Conservation (phyloP, 1,140 invertebrate species). For the Nixonia krombeini region DNA sequence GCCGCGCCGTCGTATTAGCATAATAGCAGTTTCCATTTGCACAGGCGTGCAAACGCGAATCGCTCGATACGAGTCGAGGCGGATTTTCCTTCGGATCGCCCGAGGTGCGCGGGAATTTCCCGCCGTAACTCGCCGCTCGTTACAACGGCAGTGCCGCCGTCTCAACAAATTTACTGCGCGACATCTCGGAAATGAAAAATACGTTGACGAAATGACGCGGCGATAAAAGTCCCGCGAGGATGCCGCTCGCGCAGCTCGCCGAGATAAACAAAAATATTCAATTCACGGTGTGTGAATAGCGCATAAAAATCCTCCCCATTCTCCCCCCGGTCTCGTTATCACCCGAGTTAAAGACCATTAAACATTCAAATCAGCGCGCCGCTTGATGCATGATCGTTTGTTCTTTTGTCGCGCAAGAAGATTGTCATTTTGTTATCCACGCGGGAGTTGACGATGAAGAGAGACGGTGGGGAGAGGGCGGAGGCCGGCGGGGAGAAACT, state of each 20-base stretch:
- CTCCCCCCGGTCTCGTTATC: constrained; percentile 4
- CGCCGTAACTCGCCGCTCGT: too few species aligned
- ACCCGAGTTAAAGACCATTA: constrained; percentile 17
- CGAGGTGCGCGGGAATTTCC: not conserved
- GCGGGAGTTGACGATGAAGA: not conserved
- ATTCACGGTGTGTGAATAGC: not conserved
- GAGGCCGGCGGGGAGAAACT: not conserved
- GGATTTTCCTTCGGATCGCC: not conserved
- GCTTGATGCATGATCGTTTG: constrained; percentile 24
- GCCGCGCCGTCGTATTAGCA: constrained; percentile 1
- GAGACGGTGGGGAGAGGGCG: not conserved
- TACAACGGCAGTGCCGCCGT: too few species aligned
- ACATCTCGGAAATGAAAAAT: too few species aligned
- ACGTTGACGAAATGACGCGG: too few species aligned
- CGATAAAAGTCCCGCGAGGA: too few species aligned
- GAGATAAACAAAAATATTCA: not conserved
- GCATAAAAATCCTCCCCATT: not conserved
- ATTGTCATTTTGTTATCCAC: constrained; percentile 35
- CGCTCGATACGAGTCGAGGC: not conserved
- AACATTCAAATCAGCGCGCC: constrained; percentile 21
- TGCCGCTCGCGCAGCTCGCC: too few species aligned
- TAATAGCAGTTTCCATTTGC: constrained; percentile 10
- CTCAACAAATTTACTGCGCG: too few species aligned
- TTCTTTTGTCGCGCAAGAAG: constrained; percentile 26
- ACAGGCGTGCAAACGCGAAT: not conserved